Percentiles rank a stretch among this genome's conserved stretches.
Conservation (phyloP, 2,797 vertebrate species). For the Halcyon chelicuti region DNA sequence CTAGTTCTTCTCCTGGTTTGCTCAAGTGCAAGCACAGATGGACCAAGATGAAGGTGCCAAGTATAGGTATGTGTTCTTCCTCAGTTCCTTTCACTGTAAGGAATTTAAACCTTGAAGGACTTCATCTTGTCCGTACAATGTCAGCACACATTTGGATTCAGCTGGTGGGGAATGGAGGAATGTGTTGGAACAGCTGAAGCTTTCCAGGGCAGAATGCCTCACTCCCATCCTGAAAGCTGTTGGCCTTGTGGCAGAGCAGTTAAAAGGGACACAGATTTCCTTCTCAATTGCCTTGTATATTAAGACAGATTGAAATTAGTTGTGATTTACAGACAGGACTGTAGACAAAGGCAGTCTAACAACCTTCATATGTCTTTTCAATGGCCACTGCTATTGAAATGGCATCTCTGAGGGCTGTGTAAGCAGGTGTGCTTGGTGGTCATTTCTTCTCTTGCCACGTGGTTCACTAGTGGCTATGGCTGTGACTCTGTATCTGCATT, state of each 20-base stretch:
- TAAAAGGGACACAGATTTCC: background rate
- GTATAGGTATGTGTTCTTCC: constrained; percentile 85
- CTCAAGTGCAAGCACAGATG: constrained; percentile 92
- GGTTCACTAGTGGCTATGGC: background rate
- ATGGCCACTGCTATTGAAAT: background rate
- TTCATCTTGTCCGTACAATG: background rate
- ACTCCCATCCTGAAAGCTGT: background rate
- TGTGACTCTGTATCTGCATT: background rate
- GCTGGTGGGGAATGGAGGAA: background rate
- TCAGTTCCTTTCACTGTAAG: background rate
- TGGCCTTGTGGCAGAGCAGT: background rate
- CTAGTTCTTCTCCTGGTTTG: constrained; percentile 98
- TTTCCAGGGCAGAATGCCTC: background rate
- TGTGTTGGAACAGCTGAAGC: background rate
- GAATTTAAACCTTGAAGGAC: background rate
- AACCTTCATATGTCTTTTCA: background rate
- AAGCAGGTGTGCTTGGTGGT: background rate
- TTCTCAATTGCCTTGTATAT: background rate
- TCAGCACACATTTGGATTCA: fast-evolving
- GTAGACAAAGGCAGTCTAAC: background rate
- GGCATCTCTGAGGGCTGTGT: background rate
- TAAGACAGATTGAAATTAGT: background rate
- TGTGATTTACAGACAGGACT: background rate
- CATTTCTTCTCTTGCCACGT: background rate
- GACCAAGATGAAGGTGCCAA: constrained; percentile 93